A percentile compares a stretch with the other conserved stretches of the same genome.
Evolutionary conservation across 23 tunicate species (phyloP).

Genomic region (Trididemnum miniatum): DNA sequence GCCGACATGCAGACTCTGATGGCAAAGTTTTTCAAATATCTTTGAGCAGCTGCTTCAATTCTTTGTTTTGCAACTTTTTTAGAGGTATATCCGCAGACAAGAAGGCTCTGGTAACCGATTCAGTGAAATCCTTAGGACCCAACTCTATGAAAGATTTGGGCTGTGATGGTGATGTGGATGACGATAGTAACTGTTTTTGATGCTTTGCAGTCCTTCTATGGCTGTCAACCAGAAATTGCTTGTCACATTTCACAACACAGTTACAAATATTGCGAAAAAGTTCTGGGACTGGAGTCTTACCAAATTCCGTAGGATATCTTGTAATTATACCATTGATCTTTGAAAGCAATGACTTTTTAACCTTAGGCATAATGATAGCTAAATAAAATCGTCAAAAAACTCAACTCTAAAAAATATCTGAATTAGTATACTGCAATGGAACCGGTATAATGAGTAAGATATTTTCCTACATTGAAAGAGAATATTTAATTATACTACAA

Average conservation of each 20-base stretch:
- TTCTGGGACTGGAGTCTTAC: neutral
- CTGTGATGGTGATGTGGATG: neutral
- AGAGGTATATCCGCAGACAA: neutral
- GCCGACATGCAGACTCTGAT: neutral
- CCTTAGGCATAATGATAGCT: neutral
- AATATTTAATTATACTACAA: no score
- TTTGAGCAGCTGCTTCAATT: slow-evolving; percentile 4
- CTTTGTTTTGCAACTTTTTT: slow-evolving; percentile 19
- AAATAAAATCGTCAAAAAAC: neutral
- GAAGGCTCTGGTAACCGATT: no score
- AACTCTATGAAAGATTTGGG: neutral
- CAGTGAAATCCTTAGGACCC: neutral
- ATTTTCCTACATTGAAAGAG: no score
- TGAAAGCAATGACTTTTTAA: neutral
- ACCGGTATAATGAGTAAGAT: no score
- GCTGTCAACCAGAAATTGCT: slow-evolving; percentile 13
- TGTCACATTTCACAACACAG: slow-evolving; percentile 10
- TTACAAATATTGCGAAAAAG: slow-evolving; percentile 19
- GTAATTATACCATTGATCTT: neutral
- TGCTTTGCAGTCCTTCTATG: slow-evolving; percentile 9
- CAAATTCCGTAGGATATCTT: neutral
- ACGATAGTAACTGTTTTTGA: neutral
- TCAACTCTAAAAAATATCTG: neutral
- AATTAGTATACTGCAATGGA: neutral
- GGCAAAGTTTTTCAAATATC: neutral